These are phyloP conservation scores for Rhinella marina DNA, from an alignment of 2,797 vertebrate species.

Conservation along the genomic window DNA sequence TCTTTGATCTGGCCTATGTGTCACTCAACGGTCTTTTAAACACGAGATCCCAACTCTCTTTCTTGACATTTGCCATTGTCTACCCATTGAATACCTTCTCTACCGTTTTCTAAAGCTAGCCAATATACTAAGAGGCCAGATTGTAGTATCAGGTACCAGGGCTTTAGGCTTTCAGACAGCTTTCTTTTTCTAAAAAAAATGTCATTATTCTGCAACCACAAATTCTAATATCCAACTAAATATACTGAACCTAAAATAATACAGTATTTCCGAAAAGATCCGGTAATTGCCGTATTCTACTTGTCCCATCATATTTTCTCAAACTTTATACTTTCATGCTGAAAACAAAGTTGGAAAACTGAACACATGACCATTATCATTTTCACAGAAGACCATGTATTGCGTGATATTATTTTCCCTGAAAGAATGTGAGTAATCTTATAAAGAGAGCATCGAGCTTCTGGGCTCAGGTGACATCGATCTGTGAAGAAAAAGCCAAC, in stretches of 20 bases:
- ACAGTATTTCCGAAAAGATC: constrained; percentile 62
- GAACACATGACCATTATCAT: constrained; percentile 70
- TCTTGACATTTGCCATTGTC: constrained; percentile 78
- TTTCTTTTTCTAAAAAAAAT: constrained; percentile 71
- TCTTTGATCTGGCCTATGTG: constrained; percentile 77
- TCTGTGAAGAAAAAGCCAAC: constrained; percentile 57
- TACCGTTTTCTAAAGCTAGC: constrained; percentile 74
- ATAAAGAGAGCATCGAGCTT: constrained; percentile 62
- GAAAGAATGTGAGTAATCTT: constrained; percentile 59
- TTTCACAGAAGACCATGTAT: constrained; percentile 67
- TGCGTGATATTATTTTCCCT: constrained; percentile 66
- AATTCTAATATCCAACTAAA: constrained; percentile 63
- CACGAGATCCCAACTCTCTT: constrained; percentile 70
- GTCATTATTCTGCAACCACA: constrained; percentile 75
- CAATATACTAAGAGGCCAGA: constrained; percentile 69
- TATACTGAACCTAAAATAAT: constrained; percentile 68
- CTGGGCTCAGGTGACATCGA: constrained; percentile 61
- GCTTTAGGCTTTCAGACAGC: constrained; percentile 72
- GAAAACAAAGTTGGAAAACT: constrained; percentile 20
- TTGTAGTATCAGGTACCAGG: constrained; percentile 78
- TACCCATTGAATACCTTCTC: constrained; percentile 72
- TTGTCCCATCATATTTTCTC: constrained; percentile 25
- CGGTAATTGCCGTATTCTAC: constrained; percentile 75
- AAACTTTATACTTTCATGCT: constrained; percentile 57
- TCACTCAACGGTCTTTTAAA: constrained; percentile 79